Evolutionary conservation across 2,888 invertebrate species (phyloP).

Genomic region (Dryobotodes eremita): DNA sequence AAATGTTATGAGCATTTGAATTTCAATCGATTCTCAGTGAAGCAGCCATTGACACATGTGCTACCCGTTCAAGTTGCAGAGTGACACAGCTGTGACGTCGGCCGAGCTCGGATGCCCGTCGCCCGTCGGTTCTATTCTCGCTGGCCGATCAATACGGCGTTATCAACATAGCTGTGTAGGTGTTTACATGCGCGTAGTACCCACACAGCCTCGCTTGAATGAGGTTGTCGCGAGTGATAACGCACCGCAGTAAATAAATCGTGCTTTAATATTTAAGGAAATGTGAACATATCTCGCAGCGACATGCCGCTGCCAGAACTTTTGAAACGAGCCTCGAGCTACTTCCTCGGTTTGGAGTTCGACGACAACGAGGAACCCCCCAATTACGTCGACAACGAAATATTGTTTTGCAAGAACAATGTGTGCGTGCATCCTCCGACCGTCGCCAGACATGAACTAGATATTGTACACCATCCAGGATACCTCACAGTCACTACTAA

Average conservation of each 20-base stretch:
- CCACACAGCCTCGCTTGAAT: conserved; percentile 80
- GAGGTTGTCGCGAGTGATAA: conserved; percentile 83
- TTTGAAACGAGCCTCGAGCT: conserved; percentile 94
- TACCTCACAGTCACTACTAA: conserved; percentile 97
- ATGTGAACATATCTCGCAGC: conserved; percentile 79
- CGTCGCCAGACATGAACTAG: conserved; percentile 94
- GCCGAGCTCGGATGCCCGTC: conserved; percentile 58
- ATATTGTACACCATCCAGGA: conserved; percentile 97
- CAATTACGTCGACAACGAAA: conserved; percentile 95
- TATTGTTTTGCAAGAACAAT: conserved; percentile 98
- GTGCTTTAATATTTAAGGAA: conserved; percentile 73
- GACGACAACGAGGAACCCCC: conserved; percentile 91
- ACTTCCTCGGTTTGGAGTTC: conserved; percentile 93
- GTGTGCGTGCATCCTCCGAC: conserved; percentile 99
- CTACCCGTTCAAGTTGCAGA: conserved; percentile 63
- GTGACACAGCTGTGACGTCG: conserved; percentile 77
- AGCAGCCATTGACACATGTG: conserved; percentile 54
- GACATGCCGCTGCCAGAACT: conserved; percentile 95
- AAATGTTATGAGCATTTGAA: conserved; percentile 25
- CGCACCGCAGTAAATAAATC: conserved; percentile 66
- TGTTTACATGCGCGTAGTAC: conserved; percentile 89
- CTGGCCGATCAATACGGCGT: conserved; percentile 86
- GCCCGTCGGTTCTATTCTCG: conserved; percentile 76
- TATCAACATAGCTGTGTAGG: conserved; percentile 87
- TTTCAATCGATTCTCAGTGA: conserved; percentile 47